Base-by-base conservation (phyloP, 2,888 invertebrate species). In the Synanthedon vespiformis region DNA sequence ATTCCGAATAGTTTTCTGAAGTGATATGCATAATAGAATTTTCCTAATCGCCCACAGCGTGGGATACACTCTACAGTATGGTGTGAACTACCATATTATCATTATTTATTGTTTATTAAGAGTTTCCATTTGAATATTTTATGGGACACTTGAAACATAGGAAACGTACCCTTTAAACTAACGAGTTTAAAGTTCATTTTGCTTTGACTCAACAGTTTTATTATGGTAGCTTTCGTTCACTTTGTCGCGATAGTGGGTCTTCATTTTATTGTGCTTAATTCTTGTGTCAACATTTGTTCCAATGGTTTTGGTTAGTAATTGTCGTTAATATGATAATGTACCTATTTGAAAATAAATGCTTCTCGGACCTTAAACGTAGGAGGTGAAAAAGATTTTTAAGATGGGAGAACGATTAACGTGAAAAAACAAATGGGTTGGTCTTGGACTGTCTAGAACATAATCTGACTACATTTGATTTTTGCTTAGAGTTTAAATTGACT, bases 1-100 rank as follows among this genome's bases (percentile, higher is more conserved):
- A 34, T 34, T 56, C 61, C 60, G 56, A 54, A 53, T 51, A 50
- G 27, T 13, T 10, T 56, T 61, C 60, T 70, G 65, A 74, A 77
- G 75, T 74, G 77, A 74, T 65, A 56, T 70, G 70, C 61, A 67
- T 69, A 66, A 67, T 67, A 57, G 59, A 63, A 63, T 56, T 58
- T 59, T 62, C 61, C 56, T 56, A 62, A 63, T 62, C 57, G 58
- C 58, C 62, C 60, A 61, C 67, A 67, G 77, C 78, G 79, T 79
- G 78, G 74, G 80, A 78, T 66, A 68, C 57, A 55, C 59, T 13
- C 65, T 62, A 67, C 70, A 67, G 63, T 62, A 64, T 67, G 69
- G 80, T 79, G 80, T 80, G 80, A 82, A 80, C 77, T 69, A 62
- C 61, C 65, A 65, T 44, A 76, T 79, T 70, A 75, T 64, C 72